Conservation (phyloP, 2,888 invertebrate genomes). For the Epiperipatus broadwayi region DNA sequence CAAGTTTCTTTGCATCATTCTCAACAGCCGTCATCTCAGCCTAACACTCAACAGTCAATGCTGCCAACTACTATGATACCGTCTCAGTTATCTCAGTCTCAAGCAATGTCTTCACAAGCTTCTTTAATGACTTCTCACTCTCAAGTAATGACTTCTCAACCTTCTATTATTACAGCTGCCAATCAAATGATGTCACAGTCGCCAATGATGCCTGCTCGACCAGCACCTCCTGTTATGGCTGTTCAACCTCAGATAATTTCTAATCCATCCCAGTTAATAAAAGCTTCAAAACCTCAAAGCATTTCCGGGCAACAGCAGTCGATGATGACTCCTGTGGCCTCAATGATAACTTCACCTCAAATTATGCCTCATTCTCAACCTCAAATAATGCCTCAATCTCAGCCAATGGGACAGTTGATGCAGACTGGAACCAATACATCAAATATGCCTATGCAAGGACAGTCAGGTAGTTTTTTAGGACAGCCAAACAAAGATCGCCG, state of each 20-base stretch:
- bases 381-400: slow-evolving; percentile 8
- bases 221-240: not conserved
- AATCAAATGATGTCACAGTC: too few species aligned
- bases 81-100: slow-evolving; percentile 13
- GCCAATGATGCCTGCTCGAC: slow-evolving; percentile 13
- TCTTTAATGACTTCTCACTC: too few species aligned
- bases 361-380: not conserved
- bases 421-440: not conserved
- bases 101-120: too few species aligned
- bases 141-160: too few species aligned
- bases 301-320: not conserved
- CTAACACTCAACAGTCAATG: slow-evolving; percentile 8
- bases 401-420: slow-evolving; percentile 9
- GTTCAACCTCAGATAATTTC: not conserved
- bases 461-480: slow-evolving; percentile 1
- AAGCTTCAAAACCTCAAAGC: slow-evolving; percentile 6
- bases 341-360: not conserved
- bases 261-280: slow-evolving; percentile 1
- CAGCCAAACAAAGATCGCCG: slow-evolving; percentile 33
- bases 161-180: too few species aligned
- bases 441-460: not conserved
- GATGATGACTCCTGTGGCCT: not conserved
- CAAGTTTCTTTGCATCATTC: slow-evolving; percentile 11
- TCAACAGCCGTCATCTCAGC: slow-evolving; percentile 10
- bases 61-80: not conserved